A percentile compares a stretch with the other conserved stretches of the same genome.
Evolutionary conservation across 2,113 vertebrate species (phyloP).

Genomic region (Octodon degus): DNA sequence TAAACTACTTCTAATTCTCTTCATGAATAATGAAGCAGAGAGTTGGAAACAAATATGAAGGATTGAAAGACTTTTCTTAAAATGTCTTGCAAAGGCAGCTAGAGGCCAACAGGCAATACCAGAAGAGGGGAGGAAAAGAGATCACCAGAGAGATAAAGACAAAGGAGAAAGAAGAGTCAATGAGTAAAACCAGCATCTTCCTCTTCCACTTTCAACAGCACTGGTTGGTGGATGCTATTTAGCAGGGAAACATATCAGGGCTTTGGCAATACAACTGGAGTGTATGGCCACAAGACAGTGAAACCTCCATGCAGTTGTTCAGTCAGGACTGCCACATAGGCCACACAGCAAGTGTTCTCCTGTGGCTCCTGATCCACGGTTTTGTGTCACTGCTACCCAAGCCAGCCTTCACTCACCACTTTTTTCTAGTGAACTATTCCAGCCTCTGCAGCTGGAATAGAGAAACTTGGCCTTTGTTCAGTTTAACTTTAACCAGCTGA

Average conservation of each 20-base stretch:
- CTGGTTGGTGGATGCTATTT: background rate
- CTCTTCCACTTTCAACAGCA: constrained; percentile 9
- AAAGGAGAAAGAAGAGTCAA: constrained; percentile 3
- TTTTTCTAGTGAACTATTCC: background rate
- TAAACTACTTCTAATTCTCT: constrained; percentile 34
- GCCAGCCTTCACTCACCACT: background rate
- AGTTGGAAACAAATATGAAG: background rate
- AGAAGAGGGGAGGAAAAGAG: background rate
- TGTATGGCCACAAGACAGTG: background rate
- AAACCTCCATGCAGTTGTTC: background rate
- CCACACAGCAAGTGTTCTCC: background rate
- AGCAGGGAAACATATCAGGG: background rate
- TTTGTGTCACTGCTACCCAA: background rate
- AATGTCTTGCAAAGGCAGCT: background rate
- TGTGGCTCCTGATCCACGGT: background rate
- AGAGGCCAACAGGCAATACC: background rate
- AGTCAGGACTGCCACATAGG: background rate
- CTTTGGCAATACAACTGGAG: background rate
- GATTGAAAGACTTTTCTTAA: background rate
- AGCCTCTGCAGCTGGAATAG: constrained; percentile 58
- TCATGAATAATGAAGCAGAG: constrained; percentile 46
- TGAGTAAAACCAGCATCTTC: background rate
- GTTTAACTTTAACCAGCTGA: constrained; percentile 65
- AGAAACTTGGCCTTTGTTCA: constrained; percentile 62
- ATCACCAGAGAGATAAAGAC: background rate